Conservation (phyloP, 2,888 invertebrate genomes). For the Trachelus stipa region DNA sequence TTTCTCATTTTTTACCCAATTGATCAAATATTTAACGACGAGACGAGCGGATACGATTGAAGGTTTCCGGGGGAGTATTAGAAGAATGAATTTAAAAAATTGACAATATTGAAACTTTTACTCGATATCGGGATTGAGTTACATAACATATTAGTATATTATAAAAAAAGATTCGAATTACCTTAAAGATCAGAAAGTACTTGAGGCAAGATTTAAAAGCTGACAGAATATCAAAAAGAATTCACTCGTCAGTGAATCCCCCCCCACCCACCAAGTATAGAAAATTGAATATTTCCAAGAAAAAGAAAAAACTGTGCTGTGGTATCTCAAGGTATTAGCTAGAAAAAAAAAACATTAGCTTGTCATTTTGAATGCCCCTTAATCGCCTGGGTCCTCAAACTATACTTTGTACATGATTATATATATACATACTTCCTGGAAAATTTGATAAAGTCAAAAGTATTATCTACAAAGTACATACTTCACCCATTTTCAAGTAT, state of each 20-base stretch:
- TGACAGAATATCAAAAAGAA: not conserved
- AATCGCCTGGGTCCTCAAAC: too few relatives aligned
- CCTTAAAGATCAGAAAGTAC: not conserved
- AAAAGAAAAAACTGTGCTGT: not conserved
- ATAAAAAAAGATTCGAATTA: not conserved
- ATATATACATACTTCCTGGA: not conserved
- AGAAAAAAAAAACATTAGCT: too few relatives aligned
- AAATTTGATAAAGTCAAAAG: not conserved
- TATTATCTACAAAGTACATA: not conserved
- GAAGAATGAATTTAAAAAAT: not conserved
- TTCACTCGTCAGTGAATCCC: not conserved
- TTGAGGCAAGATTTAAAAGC: not conserved
- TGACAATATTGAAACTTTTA: not conserved
- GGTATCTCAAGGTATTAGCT: too few relatives aligned
- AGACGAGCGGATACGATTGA: not conserved
- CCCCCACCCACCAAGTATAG: too few relatives aligned
- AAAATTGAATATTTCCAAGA: not conserved
- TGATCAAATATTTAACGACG: not conserved
- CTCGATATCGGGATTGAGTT: not conserved
- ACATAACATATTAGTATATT: not conserved
- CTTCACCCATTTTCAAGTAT: not conserved
- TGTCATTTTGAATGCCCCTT: too few relatives aligned
- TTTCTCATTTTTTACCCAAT: not conserved
- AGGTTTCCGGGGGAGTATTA: not conserved
- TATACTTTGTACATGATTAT: too few relatives aligned